phyloP scores from a whole-genome alignment of 2,113 vertebrate species.

The Laticauda laticaudata region DNA sequence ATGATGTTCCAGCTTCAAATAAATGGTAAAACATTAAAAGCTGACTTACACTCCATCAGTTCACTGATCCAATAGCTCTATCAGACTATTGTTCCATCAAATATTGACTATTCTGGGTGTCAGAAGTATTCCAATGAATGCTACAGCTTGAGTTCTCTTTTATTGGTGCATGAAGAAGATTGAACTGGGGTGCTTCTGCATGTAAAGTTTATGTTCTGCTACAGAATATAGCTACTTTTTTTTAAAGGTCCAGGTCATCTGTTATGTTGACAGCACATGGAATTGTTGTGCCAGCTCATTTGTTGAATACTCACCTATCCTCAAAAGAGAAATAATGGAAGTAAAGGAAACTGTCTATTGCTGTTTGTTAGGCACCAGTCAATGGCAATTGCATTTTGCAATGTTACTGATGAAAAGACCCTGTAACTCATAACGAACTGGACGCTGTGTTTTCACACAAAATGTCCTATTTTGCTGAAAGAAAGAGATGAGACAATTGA shows the following conservation, averaged over 20 bases:
- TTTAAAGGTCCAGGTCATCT: background rate
- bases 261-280: conserved; percentile 32
- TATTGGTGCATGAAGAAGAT: background rate
- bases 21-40: background rate
- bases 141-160: background rate
- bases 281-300: conserved; percentile 45
- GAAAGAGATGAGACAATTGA: conserved; percentile 28
- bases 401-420: conserved; percentile 9
- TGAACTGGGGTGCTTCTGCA: background rate
- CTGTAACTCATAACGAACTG: conserved; percentile 21
- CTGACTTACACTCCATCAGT: background rate
- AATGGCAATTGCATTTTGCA: conserved; percentile 3
- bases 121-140: background rate
- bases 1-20: background rate
- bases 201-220: background rate
- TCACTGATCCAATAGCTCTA: background rate
- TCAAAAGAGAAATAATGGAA: conserved; percentile 40
- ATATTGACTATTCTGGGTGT: background rate
- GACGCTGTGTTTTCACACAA: conserved; percentile 24
- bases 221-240: background rate
- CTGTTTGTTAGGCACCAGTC: conserved; percentile 39
- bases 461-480: conserved; percentile 28
- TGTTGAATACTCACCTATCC: conserved; percentile 45
- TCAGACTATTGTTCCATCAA: background rate
- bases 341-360: background rate